Base-by-base conservation (phyloP, 2,113 vertebrate species). In the Ophthalmolycus amberensis region DNA sequence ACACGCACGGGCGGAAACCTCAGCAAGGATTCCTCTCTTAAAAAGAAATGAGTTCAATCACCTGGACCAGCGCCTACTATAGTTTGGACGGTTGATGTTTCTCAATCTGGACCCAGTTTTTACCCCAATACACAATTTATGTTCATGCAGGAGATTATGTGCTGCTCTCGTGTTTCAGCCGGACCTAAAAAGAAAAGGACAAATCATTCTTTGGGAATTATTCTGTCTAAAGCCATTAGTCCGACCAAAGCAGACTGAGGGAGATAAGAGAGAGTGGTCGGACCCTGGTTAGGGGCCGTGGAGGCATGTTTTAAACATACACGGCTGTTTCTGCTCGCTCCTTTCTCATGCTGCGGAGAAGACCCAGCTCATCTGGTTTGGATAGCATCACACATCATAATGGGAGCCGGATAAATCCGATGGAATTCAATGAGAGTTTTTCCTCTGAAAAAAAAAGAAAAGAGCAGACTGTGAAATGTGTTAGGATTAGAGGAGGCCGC, bases 321-420 rank as follows among this genome's bases (percentile, higher is more conserved):
- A 68, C 27, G 67, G 80, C 77, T 82, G 68, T 88, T 88, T 84
- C 68, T 76, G 25, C 54, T 80, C 74, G 59, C 70, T 85, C 46
- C 74, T 80, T 83, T 85, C 81, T 87, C 84, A 88, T 80, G 71
- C 66, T 1, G 42, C 60, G 74, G 88, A 90, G 79, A 82, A 89
- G 77, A 84, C 85, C 44, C 65, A 48, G 58, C 76, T 91, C 90
- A 93, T 94, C 92, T 94, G 93, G 86, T 94, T 93, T 91, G 83
- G 80, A 89, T 94, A 90, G 86, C 81, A 91, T 92, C 92, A 86
- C 91, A 94, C 88, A 90, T 91, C 89, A 86, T 91, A 90, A 89
- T 77, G 79, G 79, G 75, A 88, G 76, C 59, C 11, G 60, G 79
- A 87, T 88, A 87, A 86, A 89, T 84, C 90, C 72, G 14, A 56